Evolutionary conservation across 2,113 vertebrate genomes (phyloP), one percentile per base, ranked within the genome.

Genomic region (Leucopsar rothschildi): DNA sequence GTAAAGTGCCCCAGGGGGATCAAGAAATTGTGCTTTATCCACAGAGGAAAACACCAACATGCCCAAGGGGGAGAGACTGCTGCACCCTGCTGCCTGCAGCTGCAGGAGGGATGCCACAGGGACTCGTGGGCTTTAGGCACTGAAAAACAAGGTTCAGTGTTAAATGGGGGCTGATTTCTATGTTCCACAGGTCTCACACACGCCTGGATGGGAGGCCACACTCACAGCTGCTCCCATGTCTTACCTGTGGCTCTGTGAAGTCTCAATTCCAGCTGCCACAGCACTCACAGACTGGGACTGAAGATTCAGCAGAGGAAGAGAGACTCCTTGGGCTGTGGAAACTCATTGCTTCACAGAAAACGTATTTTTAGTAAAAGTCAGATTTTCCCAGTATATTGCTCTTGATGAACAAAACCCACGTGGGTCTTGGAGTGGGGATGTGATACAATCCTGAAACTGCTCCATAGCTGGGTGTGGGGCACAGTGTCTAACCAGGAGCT

Each of bases 21-120:
- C 13, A 52, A 19, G 28, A 28, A 20, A 35, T 22, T 1, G 1
- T 31, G 40, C 37, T 39, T 73, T 40, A 42, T 13, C n/a, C n/a
- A 7, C 8, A 49, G 39, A 66, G 71, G 18, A 21, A 59, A 55
- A 40, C 6, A 2, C 2, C 15, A 50, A 7, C 0, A 0, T 33
- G 44, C 53, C 11, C 55, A 29, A 29, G 17, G 11, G 11, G 37
- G 6, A 39, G 45, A 24, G 40, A 28, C 47, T 12, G 15, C n/a
- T 1, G 1, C 16, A 15, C n/a, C 28, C 63, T 19, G 6, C 56
- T 70, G 85, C 77, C 63, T 29, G 64, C 9, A 12, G 55, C 82
- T 75, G 65, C 75, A 73, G 3, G 3, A 66, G 57, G 5, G 4
- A 29, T 80, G 49, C 19, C 37, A 5, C 9, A 5, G 20, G 52